These are phyloP conservation scores for Eupithecia dodoneata DNA, from an alignment of 2,888 invertebrate genomes.

Conservation along the genomic window DNA sequence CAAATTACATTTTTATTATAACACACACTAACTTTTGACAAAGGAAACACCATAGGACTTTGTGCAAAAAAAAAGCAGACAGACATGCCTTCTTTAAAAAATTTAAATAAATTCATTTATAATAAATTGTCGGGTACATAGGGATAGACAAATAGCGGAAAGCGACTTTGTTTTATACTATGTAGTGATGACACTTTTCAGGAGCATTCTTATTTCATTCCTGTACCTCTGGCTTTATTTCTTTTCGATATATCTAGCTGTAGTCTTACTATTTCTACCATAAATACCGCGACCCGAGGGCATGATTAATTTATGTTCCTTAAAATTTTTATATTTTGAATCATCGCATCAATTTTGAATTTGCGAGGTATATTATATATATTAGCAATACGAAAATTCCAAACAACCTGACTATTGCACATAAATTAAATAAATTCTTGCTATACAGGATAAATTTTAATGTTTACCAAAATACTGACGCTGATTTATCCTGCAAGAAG, in stretches of 20 bases:
- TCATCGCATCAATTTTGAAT: background rate
- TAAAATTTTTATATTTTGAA: background rate
- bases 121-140: too few relatives aligned
- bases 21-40: too few relatives aligned
- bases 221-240: background rate
- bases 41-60: too few relatives aligned
- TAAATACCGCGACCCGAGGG: background rate
- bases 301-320: background rate
- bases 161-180: too few relatives aligned
- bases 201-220: background rate
- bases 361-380: background rate
- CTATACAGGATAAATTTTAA: background rate
- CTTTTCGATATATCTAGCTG: background rate
- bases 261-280: background rate
- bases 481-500: constrained; percentile 22
- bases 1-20: too few relatives aligned
- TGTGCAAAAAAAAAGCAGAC: too few relatives aligned
- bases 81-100: too few relatives aligned
- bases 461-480: background rate
- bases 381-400: background rate
- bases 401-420: background rate
- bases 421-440: background rate
- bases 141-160: too few relatives aligned
- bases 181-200: too few relatives aligned
- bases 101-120: too few relatives aligned